phyloP scores from a whole-genome alignment of 2,888 invertebrate genomes.

The Polia nebulosa region DNA sequence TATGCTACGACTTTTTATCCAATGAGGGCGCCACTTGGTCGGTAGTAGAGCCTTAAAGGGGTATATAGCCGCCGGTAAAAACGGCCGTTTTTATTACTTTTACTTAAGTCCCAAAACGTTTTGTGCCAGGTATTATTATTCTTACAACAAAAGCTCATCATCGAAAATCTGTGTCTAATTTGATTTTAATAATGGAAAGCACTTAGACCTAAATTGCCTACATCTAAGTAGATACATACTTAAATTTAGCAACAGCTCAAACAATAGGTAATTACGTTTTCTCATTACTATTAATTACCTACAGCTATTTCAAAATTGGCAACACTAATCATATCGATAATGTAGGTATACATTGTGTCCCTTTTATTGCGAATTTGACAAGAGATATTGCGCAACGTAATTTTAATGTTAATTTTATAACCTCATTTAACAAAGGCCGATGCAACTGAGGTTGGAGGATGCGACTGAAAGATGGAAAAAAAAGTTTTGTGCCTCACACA shows the following conservation, averaged over 20 bases:
- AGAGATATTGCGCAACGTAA: not conserved
- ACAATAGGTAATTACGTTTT: slow-evolving; percentile 36
- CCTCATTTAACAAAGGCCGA: not conserved
- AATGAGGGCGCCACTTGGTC: too few relatives aligned
- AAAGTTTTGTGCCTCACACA: too few relatives aligned
- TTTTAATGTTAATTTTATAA: too few relatives aligned
- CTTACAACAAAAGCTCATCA: not conserved
- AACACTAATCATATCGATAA: slow-evolving; percentile 11
- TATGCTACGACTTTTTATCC: too few relatives aligned
- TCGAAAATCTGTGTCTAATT: slow-evolving; percentile 20
- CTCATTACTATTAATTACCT: slow-evolving; percentile 28
- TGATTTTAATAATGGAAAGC: slow-evolving; percentile 27
- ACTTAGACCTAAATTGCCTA: slow-evolving; percentile 14
- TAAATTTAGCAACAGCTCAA: slow-evolving; percentile 13
- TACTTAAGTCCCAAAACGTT: too few relatives aligned
- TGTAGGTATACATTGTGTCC: not conserved
- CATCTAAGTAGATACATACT: not conserved
- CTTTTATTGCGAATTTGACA: not conserved
- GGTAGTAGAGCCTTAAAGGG: too few relatives aligned
- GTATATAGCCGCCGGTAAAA: too few relatives aligned
- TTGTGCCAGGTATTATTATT: too few relatives aligned
- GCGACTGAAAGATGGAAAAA: too few relatives aligned
- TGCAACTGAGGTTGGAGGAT: not conserved
- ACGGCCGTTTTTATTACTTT: too few relatives aligned
- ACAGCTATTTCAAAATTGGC: slow-evolving; percentile 34